Base-by-base conservation (phyloP, 2,113 vertebrate species). In the Neopipo cinnamomea region DNA sequence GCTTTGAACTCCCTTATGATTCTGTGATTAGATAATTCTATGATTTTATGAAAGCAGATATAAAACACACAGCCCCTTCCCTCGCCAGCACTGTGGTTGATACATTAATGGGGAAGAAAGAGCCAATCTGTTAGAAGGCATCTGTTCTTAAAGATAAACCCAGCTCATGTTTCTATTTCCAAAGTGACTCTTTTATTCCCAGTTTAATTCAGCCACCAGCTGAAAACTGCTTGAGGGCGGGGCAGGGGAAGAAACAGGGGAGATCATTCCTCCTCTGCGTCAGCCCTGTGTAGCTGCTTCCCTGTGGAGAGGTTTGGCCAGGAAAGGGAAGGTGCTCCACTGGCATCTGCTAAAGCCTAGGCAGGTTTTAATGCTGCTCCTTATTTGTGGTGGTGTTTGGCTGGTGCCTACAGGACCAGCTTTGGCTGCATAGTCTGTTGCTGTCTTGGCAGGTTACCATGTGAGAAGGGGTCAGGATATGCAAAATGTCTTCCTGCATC, bases 81-180 rank as follows among this genome's bases (percentile, higher is more conserved):
- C 23, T 5, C 4, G 39, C 33, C 37, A 47, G 30, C 0, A 0
- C 47, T 3, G 27, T 12, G 11, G 9, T 4, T 17, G 8, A 37
- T 73, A 41, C 13, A 58, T n/a, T 46, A 30, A 23, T 1, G 4
- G 58, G 46, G 80, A 46, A 50, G 25, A 33, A 41, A 82, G 33
- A 47, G 67, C 42, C 28, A 13, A 49, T 46, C n/a, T 49, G 20
- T n/a, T 71, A 78, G 46, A 74, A 58, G 37, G 5, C 22, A 4
- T 84, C 30, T 52, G 75, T 15, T 91, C 49, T 95, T 71, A 37
- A n/a, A 85, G 61, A 44, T 50, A 87, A 88, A 62, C 19, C 37
- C 47, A 55, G 41, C 30, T 70, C 11, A 0, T 0, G 0, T 11
- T 39, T 18, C 9, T 5, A 11, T 70, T 77, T 41, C 50, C 37